Base-by-base conservation (phyloP, 2,888 invertebrate species). In the Lepidochrysops patricia region DNA sequence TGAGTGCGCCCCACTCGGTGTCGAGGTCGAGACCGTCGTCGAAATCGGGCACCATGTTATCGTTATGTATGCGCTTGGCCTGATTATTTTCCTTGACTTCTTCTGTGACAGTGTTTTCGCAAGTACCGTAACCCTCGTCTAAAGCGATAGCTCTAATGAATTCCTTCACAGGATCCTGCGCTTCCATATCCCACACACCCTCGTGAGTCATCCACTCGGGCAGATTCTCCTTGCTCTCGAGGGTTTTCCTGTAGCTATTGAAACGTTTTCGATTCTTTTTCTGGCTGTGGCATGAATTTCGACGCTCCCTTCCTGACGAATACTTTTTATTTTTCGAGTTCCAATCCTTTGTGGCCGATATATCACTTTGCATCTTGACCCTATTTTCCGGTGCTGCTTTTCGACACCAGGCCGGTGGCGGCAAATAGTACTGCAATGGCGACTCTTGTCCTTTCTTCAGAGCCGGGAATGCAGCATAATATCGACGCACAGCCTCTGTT, bases 391-490 rank as follows among this genome's bases (percentile, higher is more conserved):
- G 65, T 57, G 69, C 70, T 63, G 77, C 67, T 68, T 80, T 82
- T 59, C 82, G 81, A 74, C 86, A 84, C 88, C 88, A 89, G 70
- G 84, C 77, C 26, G 89, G 88, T 62, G 88, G 84, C 67, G 88
- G 86, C 68, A 85, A 74, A 69, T 84, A 83, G 69, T 85, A 86
- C 72, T 80, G 84, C 75, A 79, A 70, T 27, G 84, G 84, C 62
- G 84, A 82, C 75, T 82, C 83, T 68, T 77, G 77, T 62, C 81
- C 90, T 79, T 90, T 90, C 67, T 89, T 92, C 73, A 92, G 88
- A 71, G 93, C 92, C 71, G 94, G 94, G 84, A 95, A 95, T 67
- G 94, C 94, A 74, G 93, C 93, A 90, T 93, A 94, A 79, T 94
- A 94, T 80, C 92, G 91, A 77, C 93, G 92, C 70, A 93, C 93